Evolutionary conservation across 2,113 vertebrate genomes (phyloP).

Genomic region (Elaphurus davidianus): DNA sequence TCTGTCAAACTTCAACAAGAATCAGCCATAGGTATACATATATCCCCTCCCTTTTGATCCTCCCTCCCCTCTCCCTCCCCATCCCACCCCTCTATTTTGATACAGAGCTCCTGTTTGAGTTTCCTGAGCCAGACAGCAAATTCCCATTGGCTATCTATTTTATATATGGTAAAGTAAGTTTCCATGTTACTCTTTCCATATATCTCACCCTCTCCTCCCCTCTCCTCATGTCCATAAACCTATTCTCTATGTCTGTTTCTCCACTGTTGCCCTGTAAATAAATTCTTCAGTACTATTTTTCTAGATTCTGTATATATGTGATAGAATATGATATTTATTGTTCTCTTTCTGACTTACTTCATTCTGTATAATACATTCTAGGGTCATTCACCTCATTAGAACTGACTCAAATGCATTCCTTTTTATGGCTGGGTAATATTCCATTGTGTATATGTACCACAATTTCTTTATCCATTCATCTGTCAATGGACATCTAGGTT

Average conservation of each 20-base stretch:
- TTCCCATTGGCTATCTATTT: neutral
- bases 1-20: neutral
- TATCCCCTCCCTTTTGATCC: neutral
- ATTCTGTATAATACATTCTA: neutral
- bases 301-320: neutral
- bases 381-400: neutral
- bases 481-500: neutral
- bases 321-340: neutral
- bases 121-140: neutral
- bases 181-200: neutral
- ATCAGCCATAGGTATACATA: neutral
- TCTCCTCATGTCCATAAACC: neutral
- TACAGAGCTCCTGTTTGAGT: neutral
- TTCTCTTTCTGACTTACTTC: neutral
- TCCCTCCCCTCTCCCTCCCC: neutral
- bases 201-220: neutral
- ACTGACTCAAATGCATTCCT: neutral
- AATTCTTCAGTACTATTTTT: neutral
- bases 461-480: neutral
- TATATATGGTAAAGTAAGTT: neutral
- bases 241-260: neutral
- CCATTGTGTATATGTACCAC: neutral
- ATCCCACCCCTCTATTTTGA: neutral
- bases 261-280: neutral
- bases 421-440: neutral